Conservation (phyloP, 2,888 invertebrate genomes). For the Steromphala cineraria region DNA sequence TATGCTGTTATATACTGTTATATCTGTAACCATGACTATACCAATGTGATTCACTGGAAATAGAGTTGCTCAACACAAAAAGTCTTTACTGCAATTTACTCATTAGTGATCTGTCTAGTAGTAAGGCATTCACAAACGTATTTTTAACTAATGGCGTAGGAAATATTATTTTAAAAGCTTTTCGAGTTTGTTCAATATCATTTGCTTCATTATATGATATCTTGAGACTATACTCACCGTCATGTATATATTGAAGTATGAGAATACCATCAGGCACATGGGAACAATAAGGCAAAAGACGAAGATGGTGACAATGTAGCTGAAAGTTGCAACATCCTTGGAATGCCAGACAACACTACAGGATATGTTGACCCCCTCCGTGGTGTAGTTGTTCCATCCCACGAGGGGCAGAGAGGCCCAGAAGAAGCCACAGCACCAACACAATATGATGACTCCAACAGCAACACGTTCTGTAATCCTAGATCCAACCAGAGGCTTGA, state of each 20-base stretch:
- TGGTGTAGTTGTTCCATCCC: conserved; percentile 63
- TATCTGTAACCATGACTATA: no score
- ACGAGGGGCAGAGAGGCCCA: conserved; percentile 63
- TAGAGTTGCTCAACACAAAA: no score
- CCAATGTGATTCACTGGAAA: no score
- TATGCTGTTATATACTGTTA: no score
- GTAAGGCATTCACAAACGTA: no score
- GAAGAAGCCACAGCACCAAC: conserved; percentile 49
- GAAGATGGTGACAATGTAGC: conserved; percentile 35
- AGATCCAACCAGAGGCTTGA: conserved; percentile 43
- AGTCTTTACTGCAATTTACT: no score
- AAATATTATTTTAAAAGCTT: no score
- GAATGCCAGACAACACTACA: conserved; percentile 56
- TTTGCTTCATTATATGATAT: no score
- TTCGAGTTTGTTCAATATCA: no score
- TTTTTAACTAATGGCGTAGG: no score
- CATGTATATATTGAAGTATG: conserved; percentile 56
- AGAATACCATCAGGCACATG: conserved; percentile 38
- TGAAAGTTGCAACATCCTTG: conserved; percentile 38
- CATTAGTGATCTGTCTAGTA: no score
- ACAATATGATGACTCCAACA: conserved; percentile 33
- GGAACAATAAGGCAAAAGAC: not conserved
- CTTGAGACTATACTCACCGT: no score
- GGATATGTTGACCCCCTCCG: conserved; percentile 54
- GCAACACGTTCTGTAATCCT: conserved; percentile 51